phyloP scores from a whole-genome alignment of 2,113 vertebrate species.

The Grammomys surdaster region DNA sequence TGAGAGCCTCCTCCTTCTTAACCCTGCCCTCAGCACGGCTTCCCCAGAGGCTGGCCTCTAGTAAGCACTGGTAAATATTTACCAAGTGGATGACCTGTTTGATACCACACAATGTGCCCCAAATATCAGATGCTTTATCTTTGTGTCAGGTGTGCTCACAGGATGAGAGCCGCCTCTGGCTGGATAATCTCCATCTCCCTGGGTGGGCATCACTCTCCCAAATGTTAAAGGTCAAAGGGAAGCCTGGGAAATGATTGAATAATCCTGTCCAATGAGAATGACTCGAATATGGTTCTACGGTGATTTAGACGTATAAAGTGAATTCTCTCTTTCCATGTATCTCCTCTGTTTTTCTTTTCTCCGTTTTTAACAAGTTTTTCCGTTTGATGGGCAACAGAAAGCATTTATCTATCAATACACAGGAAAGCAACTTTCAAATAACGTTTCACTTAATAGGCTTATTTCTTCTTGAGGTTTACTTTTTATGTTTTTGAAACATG shows the following conservation, averaged over 20 bases:
- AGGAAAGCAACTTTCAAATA: slow-evolving; percentile 75
- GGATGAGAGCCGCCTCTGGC: not conserved
- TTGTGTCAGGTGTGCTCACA: not conserved
- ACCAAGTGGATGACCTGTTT: not conserved
- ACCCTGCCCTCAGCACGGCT: not conserved
- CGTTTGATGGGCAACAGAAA: slow-evolving; percentile 77
- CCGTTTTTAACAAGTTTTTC: not conserved
- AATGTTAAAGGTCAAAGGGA: not conserved
- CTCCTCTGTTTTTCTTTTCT: not conserved
- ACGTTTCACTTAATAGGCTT: slow-evolving; percentile 45
- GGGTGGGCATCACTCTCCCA: not conserved
- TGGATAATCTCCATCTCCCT: not conserved
- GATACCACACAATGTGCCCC: not conserved
- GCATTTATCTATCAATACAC: slow-evolving; percentile 79
- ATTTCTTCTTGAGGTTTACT: slow-evolving; percentile 32
- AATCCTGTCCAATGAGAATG: not conserved
- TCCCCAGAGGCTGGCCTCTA: not conserved
- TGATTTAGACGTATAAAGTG: not conserved
- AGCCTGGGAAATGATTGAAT: not conserved
- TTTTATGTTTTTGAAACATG: not conserved
- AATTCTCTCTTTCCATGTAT: not conserved
- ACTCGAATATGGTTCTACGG: not conserved
- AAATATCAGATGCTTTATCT: not conserved
- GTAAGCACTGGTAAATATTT: not conserved
- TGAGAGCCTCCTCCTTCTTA: not conserved